These are phyloP conservation scores for Microcebus griseorufus DNA, from an alignment of 2,113 vertebrate genomes.

Conservation along the genomic window DNA sequence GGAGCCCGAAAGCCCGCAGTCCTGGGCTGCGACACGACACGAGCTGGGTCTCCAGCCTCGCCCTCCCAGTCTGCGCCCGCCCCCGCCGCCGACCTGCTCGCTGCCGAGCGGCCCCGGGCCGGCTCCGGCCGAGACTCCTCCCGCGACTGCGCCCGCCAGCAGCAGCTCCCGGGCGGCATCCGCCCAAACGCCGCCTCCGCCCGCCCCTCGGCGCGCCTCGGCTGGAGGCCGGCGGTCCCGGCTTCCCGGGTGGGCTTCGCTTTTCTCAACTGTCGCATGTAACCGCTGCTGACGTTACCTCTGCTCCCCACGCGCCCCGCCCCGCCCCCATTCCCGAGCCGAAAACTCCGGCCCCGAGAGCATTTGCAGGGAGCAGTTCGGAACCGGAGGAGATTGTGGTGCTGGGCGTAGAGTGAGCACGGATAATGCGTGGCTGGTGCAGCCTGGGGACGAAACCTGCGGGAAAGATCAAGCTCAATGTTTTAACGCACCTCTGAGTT, in stretches of 20 bases:
- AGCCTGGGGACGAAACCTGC: neutral
- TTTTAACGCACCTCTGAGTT: neutral
- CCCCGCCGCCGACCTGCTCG: neutral
- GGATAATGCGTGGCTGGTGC: neutral
- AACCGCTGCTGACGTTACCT: neutral
- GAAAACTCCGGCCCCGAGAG: neutral
- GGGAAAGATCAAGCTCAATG: neutral
- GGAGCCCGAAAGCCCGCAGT: neutral
- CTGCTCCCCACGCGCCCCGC: neutral
- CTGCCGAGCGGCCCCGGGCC: no score
- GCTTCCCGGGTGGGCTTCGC: rapidly evolving
- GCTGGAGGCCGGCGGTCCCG: rapidly evolving
- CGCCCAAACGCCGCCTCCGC: neutral
- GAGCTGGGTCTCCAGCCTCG: neutral
- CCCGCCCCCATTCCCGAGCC: neutral
- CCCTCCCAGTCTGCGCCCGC: neutral
- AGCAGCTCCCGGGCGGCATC: neutral
- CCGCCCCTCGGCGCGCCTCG: rapidly evolving
- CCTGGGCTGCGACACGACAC: rapidly evolving
- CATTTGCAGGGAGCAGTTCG: neutral
- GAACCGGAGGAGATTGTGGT: neutral
- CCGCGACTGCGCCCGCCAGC: no score
- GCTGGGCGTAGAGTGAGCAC: neutral
- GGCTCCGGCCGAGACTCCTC: neutral
- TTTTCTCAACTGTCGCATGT: neutral